Evolutionary conservation across 2,888 invertebrate genomes (phyloP).

Genomic region (Adineta ricciae): DNA sequence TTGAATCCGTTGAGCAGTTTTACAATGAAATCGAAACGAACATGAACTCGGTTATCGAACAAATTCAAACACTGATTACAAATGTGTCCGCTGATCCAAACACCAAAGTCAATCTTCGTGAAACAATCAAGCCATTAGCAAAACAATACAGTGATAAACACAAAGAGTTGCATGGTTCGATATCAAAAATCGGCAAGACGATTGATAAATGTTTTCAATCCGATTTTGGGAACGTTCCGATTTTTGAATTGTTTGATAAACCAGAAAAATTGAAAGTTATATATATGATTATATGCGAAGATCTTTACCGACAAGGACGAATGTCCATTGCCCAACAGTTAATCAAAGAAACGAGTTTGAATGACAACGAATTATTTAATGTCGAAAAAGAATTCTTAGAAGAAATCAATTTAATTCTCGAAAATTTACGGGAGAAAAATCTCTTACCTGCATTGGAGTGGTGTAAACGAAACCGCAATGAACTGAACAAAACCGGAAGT

Average conservation of each 20-base stretch:
- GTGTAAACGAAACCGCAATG: slow-evolving; percentile 22
- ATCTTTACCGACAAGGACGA: slow-evolving; percentile 27
- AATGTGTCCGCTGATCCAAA: background rate
- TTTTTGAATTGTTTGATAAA: slow-evolving; percentile 25
- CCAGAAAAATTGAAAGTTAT: slow-evolving; percentile 24
- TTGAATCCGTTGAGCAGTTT: slow-evolving; percentile 23
- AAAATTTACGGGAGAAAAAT: slow-evolving; percentile 29
- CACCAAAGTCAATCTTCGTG: background rate
- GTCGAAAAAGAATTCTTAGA: slow-evolving; percentile 17
- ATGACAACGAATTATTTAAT: slow-evolving; percentile 23
- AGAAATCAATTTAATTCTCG: slow-evolving; percentile 27
- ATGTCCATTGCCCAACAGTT: slow-evolving; percentile 25
- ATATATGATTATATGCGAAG: slow-evolving; percentile 31
- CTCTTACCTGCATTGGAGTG: slow-evolving; percentile 26
- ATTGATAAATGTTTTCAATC: slow-evolving; percentile 33
- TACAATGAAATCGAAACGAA: background rate
- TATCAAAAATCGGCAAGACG: slow-evolving; percentile 32
- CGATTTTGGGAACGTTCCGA: slow-evolving; percentile 30
- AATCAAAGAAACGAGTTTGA: slow-evolving; percentile 24
- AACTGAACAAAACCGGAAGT: slow-evolving; percentile 12
- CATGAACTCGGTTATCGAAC: background rate
- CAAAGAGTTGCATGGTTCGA: slow-evolving; percentile 32
- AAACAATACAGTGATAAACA: slow-evolving; percentile 32
- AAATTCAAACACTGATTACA: background rate
- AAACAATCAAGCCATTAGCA: slow-evolving; percentile 21